Evolutionary conservation across 2,888 invertebrate species (phyloP).

Genomic region (Stegana nigrithorax): DNA sequence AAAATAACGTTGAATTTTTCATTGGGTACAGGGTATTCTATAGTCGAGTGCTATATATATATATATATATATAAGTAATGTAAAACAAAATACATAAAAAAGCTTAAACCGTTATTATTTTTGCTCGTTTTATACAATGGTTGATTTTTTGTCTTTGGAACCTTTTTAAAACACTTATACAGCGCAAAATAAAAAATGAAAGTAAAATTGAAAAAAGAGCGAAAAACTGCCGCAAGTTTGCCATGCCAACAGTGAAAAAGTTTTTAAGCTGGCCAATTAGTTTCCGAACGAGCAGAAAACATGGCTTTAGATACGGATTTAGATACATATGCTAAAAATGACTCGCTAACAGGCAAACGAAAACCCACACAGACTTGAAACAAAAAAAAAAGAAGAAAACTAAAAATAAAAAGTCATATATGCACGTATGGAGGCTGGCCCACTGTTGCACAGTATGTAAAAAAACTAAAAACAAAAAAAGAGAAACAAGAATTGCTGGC

Average conservation of each 20-base stretch:
- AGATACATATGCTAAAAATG: conserved; percentile 5
- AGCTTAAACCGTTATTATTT: too few species aligned
- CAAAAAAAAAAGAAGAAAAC: not conserved
- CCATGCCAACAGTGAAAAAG: not conserved
- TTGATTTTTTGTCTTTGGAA: too few species aligned
- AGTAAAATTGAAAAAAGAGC: not conserved
- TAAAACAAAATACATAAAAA: too few species aligned
- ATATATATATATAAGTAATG: too few species aligned
- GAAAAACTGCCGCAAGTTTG: not conserved
- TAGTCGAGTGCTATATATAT: too few species aligned
- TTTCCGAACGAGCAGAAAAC: not conserved
- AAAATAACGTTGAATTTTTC: too few species aligned
- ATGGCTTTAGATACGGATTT: conserved; percentile 12
- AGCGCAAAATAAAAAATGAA: not conserved
- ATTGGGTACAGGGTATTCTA: too few species aligned
- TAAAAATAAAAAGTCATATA: not conserved
- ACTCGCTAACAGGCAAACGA: not conserved
- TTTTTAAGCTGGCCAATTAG: conserved; percentile 12
- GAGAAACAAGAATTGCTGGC: not conserved
- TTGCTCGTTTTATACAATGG: too few species aligned
- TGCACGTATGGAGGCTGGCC: too few species aligned
- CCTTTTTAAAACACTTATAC: too few species aligned
- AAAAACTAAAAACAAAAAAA: not conserved
- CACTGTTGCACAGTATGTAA: too few species aligned
- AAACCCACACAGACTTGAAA: not conserved